Percentiles rank a stretch among this genome's conserved stretches.
Conservation (phyloP, 2,888 invertebrate species). For the Omphaloscelis lunosa region DNA sequence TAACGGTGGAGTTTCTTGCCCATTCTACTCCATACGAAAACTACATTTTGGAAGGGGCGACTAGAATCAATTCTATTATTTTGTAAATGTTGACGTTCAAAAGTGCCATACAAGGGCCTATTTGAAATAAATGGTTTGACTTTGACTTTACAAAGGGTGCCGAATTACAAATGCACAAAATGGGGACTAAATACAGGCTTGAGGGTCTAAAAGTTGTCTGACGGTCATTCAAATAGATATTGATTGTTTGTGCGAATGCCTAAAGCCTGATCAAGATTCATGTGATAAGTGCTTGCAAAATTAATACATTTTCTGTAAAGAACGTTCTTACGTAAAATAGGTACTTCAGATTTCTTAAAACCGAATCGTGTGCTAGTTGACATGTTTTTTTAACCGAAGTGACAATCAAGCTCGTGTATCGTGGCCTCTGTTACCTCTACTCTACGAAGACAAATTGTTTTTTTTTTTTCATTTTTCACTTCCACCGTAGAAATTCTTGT, state of each 20-base stretch:
- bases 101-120: too few species aligned
- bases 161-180: background rate
- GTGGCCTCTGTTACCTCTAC: background rate
- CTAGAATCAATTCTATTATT: too few species aligned
- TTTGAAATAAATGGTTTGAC: too few species aligned
- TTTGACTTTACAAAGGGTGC: background rate
- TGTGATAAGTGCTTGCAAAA: background rate
- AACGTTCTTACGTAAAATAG: background rate
- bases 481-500: too few species aligned
- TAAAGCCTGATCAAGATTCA: background rate
- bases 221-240: background rate
- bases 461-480: too few species aligned
- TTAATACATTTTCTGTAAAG: background rate
- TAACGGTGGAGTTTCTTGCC: too few species aligned
- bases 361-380: background rate
- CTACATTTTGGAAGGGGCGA: too few species aligned
- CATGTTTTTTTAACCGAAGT: background rate
- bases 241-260: background rate
- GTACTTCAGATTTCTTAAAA: background rate
- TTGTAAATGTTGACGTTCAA: too few species aligned
- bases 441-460: background rate
- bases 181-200: conserved; percentile 3
- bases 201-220: background rate
- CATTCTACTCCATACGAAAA: too few species aligned
- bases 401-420: background rate